Evolutionary conservation across 2,888 invertebrate genomes (phyloP), one percentile per base, ranked within the genome.

Genomic region (Rugalucina vietnamica): DNA sequence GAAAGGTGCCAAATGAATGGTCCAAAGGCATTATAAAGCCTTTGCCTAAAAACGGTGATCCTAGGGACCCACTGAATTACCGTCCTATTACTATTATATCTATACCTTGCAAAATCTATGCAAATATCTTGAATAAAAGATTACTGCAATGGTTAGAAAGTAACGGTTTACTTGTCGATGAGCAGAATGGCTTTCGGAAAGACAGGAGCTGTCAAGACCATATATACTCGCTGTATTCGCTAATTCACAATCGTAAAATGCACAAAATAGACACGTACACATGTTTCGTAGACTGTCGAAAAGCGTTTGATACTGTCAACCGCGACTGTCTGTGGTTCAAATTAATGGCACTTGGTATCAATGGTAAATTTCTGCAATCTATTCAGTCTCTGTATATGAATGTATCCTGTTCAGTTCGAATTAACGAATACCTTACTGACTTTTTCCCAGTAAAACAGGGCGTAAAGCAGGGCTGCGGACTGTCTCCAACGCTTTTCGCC

Each of bases 391-490:
- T 81, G 57, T 81, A 76, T 27, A 43, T 32, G 5, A 32, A 54
- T n/a, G n/a, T 34, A 27, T 27, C 34, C 14, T 76, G 29, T 37
- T 3, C 71, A 18, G 71, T 71, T 4, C 3, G 43, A 5, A 36
- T 71, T 36, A 71, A 71, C n/a, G 37, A 36, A 12, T 5, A n/a
- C 4, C 8, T n/a, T 8, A 70, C 79, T 4, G 78, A 73, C 4
- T 21, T 39, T n/a, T 79, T 82, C 27, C 1, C 1, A 1, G 77
- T 74, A 1, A 10, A 3, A 18, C 24, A 18, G 18, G 82, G 82
- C 34, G 74, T 82, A 50, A 75, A 73, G 39, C 79, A 82, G 36
- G 79, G 82, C 37, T 78, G 78, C 57, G 57, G 36, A 8, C 21
- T 82, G 21, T 79, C 79, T 0, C 75, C 75, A 14, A 75, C 82